Conservation (phyloP, 2,113 vertebrate genomes). For the Mobula birostris region DNA sequence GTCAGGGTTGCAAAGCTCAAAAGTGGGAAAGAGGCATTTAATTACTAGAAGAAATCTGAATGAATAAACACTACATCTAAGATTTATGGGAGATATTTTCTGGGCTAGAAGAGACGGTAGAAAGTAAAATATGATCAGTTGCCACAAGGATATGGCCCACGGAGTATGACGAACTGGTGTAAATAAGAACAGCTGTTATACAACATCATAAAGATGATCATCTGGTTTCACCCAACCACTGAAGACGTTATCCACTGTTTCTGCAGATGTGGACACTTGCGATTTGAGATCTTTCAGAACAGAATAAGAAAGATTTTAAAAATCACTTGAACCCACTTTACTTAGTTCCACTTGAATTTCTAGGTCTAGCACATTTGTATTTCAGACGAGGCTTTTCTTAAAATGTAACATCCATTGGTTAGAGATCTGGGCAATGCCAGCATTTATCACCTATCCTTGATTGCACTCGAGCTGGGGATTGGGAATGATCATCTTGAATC, state of each 20-base stretch:
- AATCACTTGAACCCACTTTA: background rate
- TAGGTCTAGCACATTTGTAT: background rate
- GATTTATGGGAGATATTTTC: background rate
- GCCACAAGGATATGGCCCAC: background rate
- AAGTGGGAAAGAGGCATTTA: background rate
- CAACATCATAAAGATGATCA: background rate
- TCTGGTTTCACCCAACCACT: background rate
- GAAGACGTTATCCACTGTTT: background rate
- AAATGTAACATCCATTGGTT: too few relatives aligned
- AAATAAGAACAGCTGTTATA: background rate
- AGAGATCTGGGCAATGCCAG: too few relatives aligned
- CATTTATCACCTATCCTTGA: too few relatives aligned
- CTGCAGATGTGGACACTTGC: background rate
- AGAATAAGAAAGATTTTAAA: background rate
- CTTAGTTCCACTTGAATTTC: background rate
- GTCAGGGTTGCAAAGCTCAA: background rate
- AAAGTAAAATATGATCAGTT: background rate
- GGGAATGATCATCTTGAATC: too few relatives aligned
- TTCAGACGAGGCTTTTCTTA: background rate
- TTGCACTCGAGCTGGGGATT: too few relatives aligned
- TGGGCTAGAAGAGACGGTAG: background rate
- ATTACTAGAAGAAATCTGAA: background rate
- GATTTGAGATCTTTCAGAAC: background rate
- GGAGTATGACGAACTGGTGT: background rate
- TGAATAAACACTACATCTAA: background rate